These are phyloP conservation scores for Polymixis flavicincta DNA, from an alignment of 2,888 invertebrate species.

Conservation along the genomic window DNA sequence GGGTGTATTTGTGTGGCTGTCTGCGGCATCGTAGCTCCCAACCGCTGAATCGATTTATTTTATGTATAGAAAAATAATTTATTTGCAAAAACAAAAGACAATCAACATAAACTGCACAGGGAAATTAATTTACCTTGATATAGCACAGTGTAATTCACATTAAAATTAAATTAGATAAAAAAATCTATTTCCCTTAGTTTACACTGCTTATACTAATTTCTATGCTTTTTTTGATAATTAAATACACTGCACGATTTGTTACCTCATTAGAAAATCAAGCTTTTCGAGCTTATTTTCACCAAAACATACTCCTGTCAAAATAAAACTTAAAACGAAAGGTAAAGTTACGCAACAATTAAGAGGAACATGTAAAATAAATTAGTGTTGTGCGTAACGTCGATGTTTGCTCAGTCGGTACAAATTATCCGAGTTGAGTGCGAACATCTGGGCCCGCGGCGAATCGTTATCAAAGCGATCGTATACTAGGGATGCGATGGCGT, in stretches of 20 bases:
- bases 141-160: not conserved
- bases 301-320: conserved; percentile 23
- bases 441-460: conserved; percentile 70
- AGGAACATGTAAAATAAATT: conserved; percentile 43
- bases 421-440: conserved; percentile 69
- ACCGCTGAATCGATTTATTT: no score
- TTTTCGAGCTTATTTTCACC: not conserved
- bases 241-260: not conserved
- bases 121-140: not conserved
- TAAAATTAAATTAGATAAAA: not conserved
- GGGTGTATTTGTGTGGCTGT: no score
- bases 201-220: not conserved
- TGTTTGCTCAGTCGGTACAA: conserved; percentile 66
- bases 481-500: conserved; percentile 49
- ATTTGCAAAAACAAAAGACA: not conserved
- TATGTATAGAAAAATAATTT: no score
- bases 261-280: conserved; percentile 27
- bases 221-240: not conserved
- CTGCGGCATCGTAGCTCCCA: no score
- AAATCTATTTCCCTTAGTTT: not conserved
- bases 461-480: conserved; percentile 66
- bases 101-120: not conserved
- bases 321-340: conserved; percentile 38
- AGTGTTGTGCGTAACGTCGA: conserved; percentile 49
- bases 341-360: conserved; percentile 35